Conservation (phyloP, 2,888 invertebrate species). For the Halocaridina rubra region DNA sequence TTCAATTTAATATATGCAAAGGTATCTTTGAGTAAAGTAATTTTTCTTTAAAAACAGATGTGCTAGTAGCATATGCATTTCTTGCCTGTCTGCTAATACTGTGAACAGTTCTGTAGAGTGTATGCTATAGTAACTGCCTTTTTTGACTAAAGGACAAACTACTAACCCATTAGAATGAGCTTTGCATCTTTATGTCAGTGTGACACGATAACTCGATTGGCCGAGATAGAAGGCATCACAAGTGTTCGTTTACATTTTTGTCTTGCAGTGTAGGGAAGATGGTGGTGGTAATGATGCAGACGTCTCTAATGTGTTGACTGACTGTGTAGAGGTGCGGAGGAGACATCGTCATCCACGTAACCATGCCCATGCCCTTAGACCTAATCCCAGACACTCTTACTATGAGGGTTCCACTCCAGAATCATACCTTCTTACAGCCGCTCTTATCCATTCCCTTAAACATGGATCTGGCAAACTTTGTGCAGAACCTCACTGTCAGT, state of each 20-base stretch:
- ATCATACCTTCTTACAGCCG: conserved; percentile 58
- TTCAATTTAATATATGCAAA: no score
- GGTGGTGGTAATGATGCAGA: conserved; percentile 51
- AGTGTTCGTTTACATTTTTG: conserved; percentile 23
- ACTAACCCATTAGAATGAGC: background rate
- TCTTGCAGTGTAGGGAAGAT: conserved; percentile 61
- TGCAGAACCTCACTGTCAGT: conserved; percentile 44
- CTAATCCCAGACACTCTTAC: conserved; percentile 60
- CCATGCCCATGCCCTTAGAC: conserved; percentile 16
- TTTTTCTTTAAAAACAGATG: no score
- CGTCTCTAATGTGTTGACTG: conserved; percentile 20
- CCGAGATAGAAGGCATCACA: conserved; percentile 10
- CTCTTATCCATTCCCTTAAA: conserved; percentile 60
- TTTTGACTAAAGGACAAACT: background rate
- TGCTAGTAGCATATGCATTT: background rate
- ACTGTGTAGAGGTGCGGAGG: conserved; percentile 42
- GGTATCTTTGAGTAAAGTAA: no score
- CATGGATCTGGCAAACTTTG: conserved; percentile 43
- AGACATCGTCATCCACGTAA: conserved; percentile 32
- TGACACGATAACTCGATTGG: background rate
- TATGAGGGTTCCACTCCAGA: conserved; percentile 59
- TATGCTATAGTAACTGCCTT: background rate
- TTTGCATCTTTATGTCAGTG: background rate
- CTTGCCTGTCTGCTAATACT: background rate
- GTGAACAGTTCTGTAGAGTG: background rate